These are phyloP conservation scores for Sebastes itinus DNA, from an alignment of 2,797 vertebrate genomes.

Conservation along the genomic window DNA sequence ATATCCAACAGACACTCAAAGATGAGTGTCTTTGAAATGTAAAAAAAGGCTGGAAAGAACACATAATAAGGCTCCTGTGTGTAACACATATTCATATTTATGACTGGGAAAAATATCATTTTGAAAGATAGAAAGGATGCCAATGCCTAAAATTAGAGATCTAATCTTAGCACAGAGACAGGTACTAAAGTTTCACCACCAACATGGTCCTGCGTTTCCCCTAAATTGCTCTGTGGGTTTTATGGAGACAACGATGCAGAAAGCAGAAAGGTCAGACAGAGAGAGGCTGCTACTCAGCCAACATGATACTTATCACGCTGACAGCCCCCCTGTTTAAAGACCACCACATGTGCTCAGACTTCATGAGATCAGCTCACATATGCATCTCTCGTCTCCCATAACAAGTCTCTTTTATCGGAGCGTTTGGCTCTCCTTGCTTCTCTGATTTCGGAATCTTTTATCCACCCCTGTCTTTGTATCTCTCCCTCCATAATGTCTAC, in stretches of 20 bases:
- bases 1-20: slow-evolving; percentile 13
- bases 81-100: slow-evolving; percentile 15
- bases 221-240: slow-evolving; percentile 23
- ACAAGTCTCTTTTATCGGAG: slow-evolving; percentile 15
- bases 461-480: background rate
- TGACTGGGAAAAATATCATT: background rate
- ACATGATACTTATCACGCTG: slow-evolving; percentile 44
- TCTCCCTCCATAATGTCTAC: slow-evolving; percentile 4
- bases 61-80: background rate
- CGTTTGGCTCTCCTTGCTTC: slow-evolving; percentile 5
- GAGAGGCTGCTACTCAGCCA: slow-evolving; percentile 17
- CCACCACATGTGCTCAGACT: slow-evolving; percentile 29
- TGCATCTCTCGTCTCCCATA: slow-evolving; percentile 16
- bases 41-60: slow-evolving; percentile 4
- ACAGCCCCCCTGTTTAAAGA: slow-evolving; percentile 33
- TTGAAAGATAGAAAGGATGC: slow-evolving; percentile 13
- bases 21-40: slow-evolving; percentile 38
- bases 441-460: slow-evolving; percentile 34
- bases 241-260: slow-evolving; percentile 1
- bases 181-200: background rate
- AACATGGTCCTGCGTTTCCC: background rate
- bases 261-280: slow-evolving; percentile 44
- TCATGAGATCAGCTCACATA: slow-evolving; percentile 38
- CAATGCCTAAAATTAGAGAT: slow-evolving; percentile 40
- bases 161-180: slow-evolving; percentile 31